Conservation (phyloP, 2,888 invertebrate genomes). For the Athalia circularis region DNA sequence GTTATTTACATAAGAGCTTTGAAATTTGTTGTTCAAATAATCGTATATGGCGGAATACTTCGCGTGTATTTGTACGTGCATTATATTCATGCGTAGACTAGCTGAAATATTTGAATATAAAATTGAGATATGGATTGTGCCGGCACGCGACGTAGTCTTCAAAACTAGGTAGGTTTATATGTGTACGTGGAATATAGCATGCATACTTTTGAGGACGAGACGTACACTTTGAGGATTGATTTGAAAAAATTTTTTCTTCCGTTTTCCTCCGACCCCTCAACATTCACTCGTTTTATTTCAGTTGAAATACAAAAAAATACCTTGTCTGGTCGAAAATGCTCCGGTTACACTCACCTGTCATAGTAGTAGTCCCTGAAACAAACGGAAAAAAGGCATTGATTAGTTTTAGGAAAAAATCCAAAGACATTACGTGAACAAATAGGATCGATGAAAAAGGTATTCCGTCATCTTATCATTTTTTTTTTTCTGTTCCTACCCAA, state of each 20-base stretch:
- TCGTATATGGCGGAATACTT: not conserved
- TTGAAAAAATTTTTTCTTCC: constrained; percentile 20
- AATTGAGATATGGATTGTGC: constrained; percentile 30
- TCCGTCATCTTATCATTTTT: no score
- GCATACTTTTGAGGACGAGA: no score
- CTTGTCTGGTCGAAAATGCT: not conserved
- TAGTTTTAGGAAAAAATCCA: not conserved
- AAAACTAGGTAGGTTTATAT: not conserved
- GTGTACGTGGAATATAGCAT: no score
- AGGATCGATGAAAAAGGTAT: no score
- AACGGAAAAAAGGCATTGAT: constrained; percentile 49
- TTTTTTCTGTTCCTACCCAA: no score
- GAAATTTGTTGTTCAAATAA: not conserved
- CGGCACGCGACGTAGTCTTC: constrained; percentile 40
- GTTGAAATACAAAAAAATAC: not conserved
- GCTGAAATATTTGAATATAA: constrained; percentile 41
- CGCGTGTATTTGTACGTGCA: not conserved
- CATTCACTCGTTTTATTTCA: not conserved
- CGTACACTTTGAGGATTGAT: constrained; percentile 2
- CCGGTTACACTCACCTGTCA: constrained; percentile 78
- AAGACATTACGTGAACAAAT: not conserved
- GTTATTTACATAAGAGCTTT: constrained; percentile 19
- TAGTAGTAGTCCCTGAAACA: constrained; percentile 83
- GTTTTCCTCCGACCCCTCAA: not conserved
- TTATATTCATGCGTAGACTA: not conserved